Conservation (phyloP, 2,888 invertebrate genomes). For the Aspidapion aeneum region DNA sequence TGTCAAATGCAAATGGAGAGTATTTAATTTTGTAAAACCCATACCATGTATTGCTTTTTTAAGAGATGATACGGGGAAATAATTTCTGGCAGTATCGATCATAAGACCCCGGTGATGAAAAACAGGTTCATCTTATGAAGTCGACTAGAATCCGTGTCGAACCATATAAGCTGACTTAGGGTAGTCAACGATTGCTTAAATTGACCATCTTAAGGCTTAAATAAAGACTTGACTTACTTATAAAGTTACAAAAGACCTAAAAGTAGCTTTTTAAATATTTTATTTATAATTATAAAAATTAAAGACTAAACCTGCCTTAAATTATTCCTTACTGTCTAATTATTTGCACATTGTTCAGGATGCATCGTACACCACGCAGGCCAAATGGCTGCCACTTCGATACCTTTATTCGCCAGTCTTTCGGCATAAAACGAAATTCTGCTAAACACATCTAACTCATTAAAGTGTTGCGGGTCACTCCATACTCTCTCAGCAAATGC, state of each 20-base stretch:
- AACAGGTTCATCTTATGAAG: conserved; percentile 70
- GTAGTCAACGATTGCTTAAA: conserved; percentile 71
- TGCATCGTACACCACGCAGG: conserved; percentile 73
- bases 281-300: no score
- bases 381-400: conserved; percentile 66
- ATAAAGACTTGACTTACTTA: no score
- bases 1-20: conserved; percentile 84
- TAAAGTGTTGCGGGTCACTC: conserved; percentile 52
- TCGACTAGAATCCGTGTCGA: conserved; percentile 58
- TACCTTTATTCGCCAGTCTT: conserved; percentile 57
- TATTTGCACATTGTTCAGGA: no score
- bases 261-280: no score
- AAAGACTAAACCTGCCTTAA: no score
- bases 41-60: conserved; percentile 77
- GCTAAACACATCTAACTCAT: conserved; percentile 58
- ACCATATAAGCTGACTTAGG: conserved; percentile 71
- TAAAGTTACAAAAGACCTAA: no score
- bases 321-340: no score
- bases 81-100: conserved; percentile 87
- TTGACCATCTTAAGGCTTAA: no score
- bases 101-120: conserved; percentile 79
- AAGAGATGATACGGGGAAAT: conserved; percentile 65
- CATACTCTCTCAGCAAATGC: conserved; percentile 76
- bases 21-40: conserved; percentile 83
- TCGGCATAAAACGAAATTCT: conserved; percentile 61